These are phyloP conservation scores for Pomatorhinus ruficollis DNA, from an alignment of 2,113 vertebrate genomes.

Conservation along the genomic window DNA sequence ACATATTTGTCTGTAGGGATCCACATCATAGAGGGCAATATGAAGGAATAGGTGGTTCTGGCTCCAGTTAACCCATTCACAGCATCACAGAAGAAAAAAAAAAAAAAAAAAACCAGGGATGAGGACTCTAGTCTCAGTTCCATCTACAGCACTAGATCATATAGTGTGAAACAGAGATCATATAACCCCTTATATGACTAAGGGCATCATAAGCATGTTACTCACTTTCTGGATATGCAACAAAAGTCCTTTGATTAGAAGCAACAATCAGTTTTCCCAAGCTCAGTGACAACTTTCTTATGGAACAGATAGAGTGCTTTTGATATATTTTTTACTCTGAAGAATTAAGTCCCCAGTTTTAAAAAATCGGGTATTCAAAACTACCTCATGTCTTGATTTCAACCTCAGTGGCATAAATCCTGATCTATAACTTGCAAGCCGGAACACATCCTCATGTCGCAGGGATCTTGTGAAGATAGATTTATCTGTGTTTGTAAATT, in stretches of 20 bases:
- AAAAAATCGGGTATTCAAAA: background rate
- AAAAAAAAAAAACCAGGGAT: background rate
- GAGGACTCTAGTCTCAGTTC: background rate
- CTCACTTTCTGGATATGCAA: background rate
- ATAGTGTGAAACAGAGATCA: background rate
- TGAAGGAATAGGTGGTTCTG: background rate
- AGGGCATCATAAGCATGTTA: too few relatives aligned
- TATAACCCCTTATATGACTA: accelerated
- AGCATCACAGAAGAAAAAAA: background rate
- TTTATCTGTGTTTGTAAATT: background rate
- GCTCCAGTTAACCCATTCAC: background rate
- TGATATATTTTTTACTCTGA: background rate
- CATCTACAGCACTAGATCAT: background rate
- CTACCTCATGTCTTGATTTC: background rate
- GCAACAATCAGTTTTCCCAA: background rate
- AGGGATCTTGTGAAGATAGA: background rate
- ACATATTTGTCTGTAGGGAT: background rate
- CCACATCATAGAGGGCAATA: background rate
- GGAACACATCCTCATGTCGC: background rate
- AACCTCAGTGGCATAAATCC: background rate
- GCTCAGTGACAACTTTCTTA: background rate
- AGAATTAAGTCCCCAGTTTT: background rate
- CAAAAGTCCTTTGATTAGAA: background rate
- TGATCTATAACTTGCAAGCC: background rate
- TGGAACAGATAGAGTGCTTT: background rate